Evolutionary conservation across 1,140 invertebrate genomes (phyloP), one percentile per base, ranked within the genome.

Genomic region (Anastrepha obliqua): DNA sequence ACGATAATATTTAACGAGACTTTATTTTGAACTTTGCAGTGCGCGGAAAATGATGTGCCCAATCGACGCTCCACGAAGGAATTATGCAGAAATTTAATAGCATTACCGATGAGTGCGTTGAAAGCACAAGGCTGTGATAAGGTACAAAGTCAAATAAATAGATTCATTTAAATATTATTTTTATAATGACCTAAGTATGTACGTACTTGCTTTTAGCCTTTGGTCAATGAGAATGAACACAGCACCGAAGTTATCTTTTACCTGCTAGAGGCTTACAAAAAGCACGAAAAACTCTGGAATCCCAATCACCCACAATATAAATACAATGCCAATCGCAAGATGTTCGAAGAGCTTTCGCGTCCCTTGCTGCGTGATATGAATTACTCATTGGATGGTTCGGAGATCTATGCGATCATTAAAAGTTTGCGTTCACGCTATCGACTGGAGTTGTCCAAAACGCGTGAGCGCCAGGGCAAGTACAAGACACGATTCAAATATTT

Each of bases 401-500:
- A 92, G 47, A 90, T 92, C 20, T 92, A 89, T 90, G 90, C 90
- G 81, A 90, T 92, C 81, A 89, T 92, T n/a, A 90, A 91, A 42
- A 91, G 92, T 88, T 85, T 92, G 51, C 89, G 90, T 51, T 91
- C 90, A 0, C 91, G 91, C 4, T 92, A 92, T 67, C 91, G 91
- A 62, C 91, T 91, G 15, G 91, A 92, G 64, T 89, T 92, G 39
- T 89, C 90, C 59, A 90, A 91, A 90, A 89, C 91, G 5, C 90
- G 91, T 60, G 90, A 91, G 60, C 91, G 91, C 85, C 91, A 91
- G 74, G 91, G 91, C 0, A 85, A 92, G 85, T 91, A 92, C 47
- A 85, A 92, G 85, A 90, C 91, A 64, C 92, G 91, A 67, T 88
- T 92, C 2, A 92, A 91, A 91, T 92, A 90, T 85, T 92, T 91